Evolutionary conservation across 2,888 invertebrate species (phyloP).

Genomic region (Carabus problematicus): DNA sequence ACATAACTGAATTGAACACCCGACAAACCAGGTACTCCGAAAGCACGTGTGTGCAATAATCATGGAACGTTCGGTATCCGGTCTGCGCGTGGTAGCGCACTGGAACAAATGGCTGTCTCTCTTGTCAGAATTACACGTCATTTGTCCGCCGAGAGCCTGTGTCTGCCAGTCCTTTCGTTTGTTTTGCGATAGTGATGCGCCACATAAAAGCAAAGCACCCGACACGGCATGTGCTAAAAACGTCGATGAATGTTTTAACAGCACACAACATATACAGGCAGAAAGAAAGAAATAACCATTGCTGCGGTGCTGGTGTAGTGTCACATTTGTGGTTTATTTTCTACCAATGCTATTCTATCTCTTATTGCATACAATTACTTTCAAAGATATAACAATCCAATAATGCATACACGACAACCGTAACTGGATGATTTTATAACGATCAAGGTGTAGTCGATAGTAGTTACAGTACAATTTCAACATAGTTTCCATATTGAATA

Average conservation of each 20-base stretch:
- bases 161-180: slow-evolving; percentile 5
- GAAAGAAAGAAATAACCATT: not conserved
- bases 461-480: too few relatives aligned
- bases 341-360: not conserved
- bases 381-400: too few relatives aligned
- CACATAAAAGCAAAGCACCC: slow-evolving; percentile 20
- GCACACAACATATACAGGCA: not conserved
- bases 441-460: too few relatives aligned
- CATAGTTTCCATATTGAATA: too few relatives aligned
- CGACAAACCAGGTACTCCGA: too few relatives aligned
- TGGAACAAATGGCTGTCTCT: slow-evolving; percentile 12
- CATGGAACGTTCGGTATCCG: too few relatives aligned
- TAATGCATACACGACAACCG: too few relatives aligned
- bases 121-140: slow-evolving; percentile 16
- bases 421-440: too few relatives aligned
- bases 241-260: slow-evolving; percentile 14
- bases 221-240: slow-evolving; percentile 7
- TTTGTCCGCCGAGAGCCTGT: slow-evolving; percentile 10
- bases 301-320: not conserved
- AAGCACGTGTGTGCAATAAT: too few relatives aligned
- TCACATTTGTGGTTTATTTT: not conserved
- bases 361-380: too few relatives aligned
- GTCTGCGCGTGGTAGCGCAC: slow-evolving; percentile 1
- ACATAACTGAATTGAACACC: too few relatives aligned
- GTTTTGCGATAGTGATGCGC: slow-evolving; percentile 7